Conservation (phyloP, 2,113 vertebrate species). For the Prunella himalayana region DNA sequence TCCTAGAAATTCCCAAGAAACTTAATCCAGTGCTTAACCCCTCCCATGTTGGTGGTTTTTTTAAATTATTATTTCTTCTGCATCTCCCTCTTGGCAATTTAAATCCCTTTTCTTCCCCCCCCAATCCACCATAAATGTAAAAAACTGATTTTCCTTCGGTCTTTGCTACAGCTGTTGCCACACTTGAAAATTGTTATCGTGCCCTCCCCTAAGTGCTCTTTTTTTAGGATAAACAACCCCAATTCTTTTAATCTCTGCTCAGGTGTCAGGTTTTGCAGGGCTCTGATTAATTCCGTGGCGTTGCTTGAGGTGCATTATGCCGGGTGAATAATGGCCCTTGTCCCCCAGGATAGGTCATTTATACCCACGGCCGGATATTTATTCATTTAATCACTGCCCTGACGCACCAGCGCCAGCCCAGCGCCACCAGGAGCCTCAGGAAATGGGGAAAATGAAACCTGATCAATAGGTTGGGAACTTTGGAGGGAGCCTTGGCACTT, state of each 20-base stretch:
- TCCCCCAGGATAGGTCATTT: constrained; percentile 62
- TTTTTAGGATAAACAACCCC: constrained; percentile 43
- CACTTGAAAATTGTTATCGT: not conserved
- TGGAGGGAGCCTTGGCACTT: not conserved
- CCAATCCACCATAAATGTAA: not conserved
- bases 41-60: not conserved
- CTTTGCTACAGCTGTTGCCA: not conserved
- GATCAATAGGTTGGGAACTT: not conserved
- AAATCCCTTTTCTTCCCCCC: accelerated
- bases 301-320: constrained; percentile 42
- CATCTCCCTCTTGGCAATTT: not conserved
- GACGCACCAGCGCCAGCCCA: not conserved
- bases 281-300: constrained; percentile 59
- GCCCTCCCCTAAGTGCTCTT: not conserved
- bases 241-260: constrained; percentile 55
- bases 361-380: constrained; percentile 26
- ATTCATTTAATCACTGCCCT: constrained; percentile 54
- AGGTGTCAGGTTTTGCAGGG: constrained; percentile 51
- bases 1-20: not conserved
- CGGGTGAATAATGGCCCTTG: constrained; percentile 62
- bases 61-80: too few relatives aligned
- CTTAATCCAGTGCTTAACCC: not conserved
- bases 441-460: not conserved
- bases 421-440: not conserved
- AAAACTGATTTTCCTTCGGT: not conserved